Evolutionary conservation across 2,888 invertebrate genomes (phyloP).

Genomic region (Acleris holmiana): DNA sequence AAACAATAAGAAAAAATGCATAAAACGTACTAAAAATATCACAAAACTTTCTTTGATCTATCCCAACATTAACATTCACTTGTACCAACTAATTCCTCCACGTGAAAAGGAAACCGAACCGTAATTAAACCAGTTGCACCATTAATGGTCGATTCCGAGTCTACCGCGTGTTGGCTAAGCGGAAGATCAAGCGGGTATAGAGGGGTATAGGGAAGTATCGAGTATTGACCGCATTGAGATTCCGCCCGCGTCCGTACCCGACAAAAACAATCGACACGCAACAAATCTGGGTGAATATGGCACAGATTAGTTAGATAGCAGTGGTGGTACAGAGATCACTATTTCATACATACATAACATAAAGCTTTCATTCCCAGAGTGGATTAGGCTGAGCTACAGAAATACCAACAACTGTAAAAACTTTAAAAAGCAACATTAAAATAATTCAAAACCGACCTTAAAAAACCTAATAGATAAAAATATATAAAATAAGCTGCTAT

Average conservation of each 20-base stretch:
- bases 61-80: no score
- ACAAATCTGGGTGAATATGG: constrained; percentile 66
- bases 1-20: no score
- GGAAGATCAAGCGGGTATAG: constrained; percentile 24
- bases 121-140: constrained; percentile 22
- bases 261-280: constrained; percentile 75
- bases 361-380: no score
- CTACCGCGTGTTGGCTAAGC: constrained; percentile 15
- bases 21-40: no score
- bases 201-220: constrained; percentile 5
- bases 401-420: no score
- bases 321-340: neutral
- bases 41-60: no score
- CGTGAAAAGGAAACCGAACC: constrained; percentile 11
- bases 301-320: constrained; percentile 45
- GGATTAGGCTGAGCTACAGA: no score
- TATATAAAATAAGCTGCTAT: no score
- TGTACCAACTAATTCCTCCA: constrained; percentile 5
- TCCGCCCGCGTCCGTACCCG: constrained; percentile 38
- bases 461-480: no score
- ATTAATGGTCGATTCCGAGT: constrained; percentile 16
- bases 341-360: neutral
- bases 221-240: constrained; percentile 35
- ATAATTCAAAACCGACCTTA: no score
- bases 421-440: no score